These are phyloP conservation scores for Mellilla xanthometata DNA, from an alignment of 2,888 invertebrate species.

Conservation along the genomic window DNA sequence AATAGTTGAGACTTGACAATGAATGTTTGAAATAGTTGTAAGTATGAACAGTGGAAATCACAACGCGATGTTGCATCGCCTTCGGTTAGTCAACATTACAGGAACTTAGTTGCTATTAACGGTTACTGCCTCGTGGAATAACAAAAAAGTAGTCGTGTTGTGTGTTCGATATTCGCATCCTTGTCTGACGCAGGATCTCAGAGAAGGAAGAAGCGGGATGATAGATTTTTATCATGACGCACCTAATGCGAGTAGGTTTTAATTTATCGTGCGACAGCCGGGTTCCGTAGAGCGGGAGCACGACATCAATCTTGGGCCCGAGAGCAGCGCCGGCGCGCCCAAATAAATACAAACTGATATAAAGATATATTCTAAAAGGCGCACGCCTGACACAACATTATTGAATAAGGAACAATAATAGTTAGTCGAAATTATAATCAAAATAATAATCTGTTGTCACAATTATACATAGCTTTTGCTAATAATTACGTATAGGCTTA, in stretches of 20 bases:
- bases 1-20: slow-evolving; percentile 34
- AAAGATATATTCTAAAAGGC: no score
- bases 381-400: no score
- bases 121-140: slow-evolving; percentile 64
- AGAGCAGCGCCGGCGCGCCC: slow-evolving; percentile 14
- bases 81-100: slow-evolving; percentile 60
- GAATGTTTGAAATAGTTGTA: slow-evolving; percentile 22
- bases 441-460: no score
- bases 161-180: slow-evolving; percentile 58
- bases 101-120: slow-evolving; percentile 70
- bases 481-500: no score
- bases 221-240: slow-evolving; percentile 62
- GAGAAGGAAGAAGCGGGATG: slow-evolving; percentile 60
- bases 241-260: slow-evolving; percentile 72
- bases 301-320: slow-evolving; percentile 67
- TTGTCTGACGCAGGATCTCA: slow-evolving; percentile 53
- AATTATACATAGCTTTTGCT: no score
- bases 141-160: slow-evolving; percentile 73
- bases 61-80: not conserved
- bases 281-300: slow-evolving; percentile 60
- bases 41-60: slow-evolving; percentile 2
- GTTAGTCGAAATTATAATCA: no score
- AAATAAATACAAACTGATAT: slow-evolving; percentile 26
- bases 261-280: slow-evolving; percentile 80
- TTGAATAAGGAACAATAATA: no score